Conservation (phyloP, 2,113 vertebrate species). For the Beaufortia kweichowensis region DNA sequence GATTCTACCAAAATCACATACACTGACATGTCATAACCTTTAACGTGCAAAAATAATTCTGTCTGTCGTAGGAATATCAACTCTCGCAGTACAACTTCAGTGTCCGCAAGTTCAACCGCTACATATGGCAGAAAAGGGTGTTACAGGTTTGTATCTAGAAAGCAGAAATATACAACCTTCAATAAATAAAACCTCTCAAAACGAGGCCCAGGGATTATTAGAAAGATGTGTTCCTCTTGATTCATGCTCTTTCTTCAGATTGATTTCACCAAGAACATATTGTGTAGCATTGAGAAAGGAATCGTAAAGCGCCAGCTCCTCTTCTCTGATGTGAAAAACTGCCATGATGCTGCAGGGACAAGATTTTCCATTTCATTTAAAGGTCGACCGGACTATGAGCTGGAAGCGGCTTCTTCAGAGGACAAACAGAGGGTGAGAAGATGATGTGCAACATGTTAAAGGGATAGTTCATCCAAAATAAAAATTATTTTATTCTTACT, state of each 20-base stretch:
- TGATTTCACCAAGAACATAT: conserved; percentile 75
- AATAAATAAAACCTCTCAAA: background rate
- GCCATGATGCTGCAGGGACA: conserved; percentile 68
- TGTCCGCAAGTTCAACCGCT: conserved; percentile 75
- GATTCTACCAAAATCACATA: too few species aligned
- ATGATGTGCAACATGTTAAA: background rate
- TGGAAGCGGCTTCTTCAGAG: conserved; percentile 72
- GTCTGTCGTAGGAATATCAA: conserved; percentile 60
- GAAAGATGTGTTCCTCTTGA: background rate
- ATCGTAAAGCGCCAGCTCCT: conserved; percentile 76
- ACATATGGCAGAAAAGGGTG: conserved; percentile 80
- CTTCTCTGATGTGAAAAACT: conserved; percentile 75
- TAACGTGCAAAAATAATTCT: background rate
- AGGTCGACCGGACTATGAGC: conserved; percentile 72
- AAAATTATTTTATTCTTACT: too few species aligned
- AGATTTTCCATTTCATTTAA: conserved; percentile 72
- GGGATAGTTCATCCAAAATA: too few species aligned
- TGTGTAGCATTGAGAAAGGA: conserved; percentile 82
- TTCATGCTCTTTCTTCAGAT: conserved; percentile 65
- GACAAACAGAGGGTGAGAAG: conserved; percentile 74
- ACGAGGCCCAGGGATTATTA: background rate
- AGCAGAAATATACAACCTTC: background rate
- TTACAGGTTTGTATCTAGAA: conserved; percentile 69
- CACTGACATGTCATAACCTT: too few species aligned
- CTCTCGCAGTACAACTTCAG: conserved; percentile 75